phyloP scores from a whole-genome alignment of 2,888 invertebrate genomes.

The Frankliniella fusca region DNA sequence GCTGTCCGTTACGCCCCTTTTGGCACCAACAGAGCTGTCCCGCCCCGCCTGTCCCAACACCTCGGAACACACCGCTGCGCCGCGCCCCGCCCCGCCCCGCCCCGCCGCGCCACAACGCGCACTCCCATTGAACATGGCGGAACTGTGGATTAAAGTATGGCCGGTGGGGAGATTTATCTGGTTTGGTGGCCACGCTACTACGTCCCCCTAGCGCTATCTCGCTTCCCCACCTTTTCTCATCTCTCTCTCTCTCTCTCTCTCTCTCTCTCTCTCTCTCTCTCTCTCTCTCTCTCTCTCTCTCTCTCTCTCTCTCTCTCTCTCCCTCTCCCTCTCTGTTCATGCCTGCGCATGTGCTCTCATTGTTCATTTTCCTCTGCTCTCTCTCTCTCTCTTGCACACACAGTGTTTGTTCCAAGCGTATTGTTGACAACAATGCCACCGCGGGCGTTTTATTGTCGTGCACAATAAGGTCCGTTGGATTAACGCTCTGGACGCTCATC shows the following conservation, averaged over 20 bases:
- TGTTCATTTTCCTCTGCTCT: conserved; percentile 11
- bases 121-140: conserved; percentile 19
- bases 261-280: background rate
- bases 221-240: background rate
- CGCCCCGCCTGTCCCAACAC: background rate
- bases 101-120: background rate
- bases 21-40: background rate
- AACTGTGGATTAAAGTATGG: conserved; percentile 12
- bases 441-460: background rate
- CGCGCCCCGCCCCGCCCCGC: background rate
- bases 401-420: background rate
- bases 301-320: background rate
- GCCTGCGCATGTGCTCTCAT: conserved; percentile 28
- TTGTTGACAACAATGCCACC: conserved; percentile 11
- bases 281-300: background rate
- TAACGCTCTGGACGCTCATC: background rate
- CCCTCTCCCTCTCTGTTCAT: conserved; percentile 24
- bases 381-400: too few species aligned
- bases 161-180: conserved; percentile 16
- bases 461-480: background rate
- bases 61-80: background rate
- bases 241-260: conserved; percentile 11
- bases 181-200: background rate
- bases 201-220: background rate
- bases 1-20: background rate